Conservation (phyloP, 1,140 invertebrate genomes). For the Andrena cerasifolii region DNA sequence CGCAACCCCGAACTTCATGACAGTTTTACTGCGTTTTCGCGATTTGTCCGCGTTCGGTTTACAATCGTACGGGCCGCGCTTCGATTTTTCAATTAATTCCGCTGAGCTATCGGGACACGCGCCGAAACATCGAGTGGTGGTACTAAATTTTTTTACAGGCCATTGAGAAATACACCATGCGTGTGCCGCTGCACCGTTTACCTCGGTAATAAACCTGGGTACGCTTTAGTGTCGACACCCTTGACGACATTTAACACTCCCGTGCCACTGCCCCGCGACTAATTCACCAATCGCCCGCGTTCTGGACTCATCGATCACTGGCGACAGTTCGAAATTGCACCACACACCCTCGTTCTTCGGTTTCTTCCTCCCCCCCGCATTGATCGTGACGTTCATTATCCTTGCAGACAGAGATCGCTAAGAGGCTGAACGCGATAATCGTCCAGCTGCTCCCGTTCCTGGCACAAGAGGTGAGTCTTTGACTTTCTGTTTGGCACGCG, state of each 20-base stretch:
- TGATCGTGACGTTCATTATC: not conserved
- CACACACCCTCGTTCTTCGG: too few species aligned
- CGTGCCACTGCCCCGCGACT: too few species aligned
- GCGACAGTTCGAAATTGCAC: not conserved
- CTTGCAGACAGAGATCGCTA: slow-evolving; percentile 97
- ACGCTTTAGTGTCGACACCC: not conserved
- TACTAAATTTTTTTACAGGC: slow-evolving; percentile 42
- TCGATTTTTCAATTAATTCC: slow-evolving; percentile 61
- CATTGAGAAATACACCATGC: slow-evolving; percentile 7
- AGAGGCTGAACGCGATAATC: slow-evolving; percentile 95
- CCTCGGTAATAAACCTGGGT: not conserved
- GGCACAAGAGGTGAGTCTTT: slow-evolving; percentile 88
- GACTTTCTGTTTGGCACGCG: slow-evolving; percentile 74
- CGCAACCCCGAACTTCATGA: slow-evolving; percentile 46
- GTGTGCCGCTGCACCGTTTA: not conserved
- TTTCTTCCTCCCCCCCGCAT: not conserved
- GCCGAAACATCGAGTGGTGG: slow-evolving; percentile 36
- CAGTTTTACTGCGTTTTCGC: slow-evolving; percentile 42
- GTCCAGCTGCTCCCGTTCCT: slow-evolving; percentile 95
- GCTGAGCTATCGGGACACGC: slow-evolving; percentile 35
- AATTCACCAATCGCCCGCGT: too few species aligned
- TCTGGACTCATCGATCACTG: too few species aligned
- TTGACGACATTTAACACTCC: too few species aligned
- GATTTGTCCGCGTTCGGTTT: slow-evolving; percentile 22
- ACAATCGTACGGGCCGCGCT: not conserved